Conservation (phyloP, 2,113 vertebrate species). For the Orycteropus afer region DNA sequence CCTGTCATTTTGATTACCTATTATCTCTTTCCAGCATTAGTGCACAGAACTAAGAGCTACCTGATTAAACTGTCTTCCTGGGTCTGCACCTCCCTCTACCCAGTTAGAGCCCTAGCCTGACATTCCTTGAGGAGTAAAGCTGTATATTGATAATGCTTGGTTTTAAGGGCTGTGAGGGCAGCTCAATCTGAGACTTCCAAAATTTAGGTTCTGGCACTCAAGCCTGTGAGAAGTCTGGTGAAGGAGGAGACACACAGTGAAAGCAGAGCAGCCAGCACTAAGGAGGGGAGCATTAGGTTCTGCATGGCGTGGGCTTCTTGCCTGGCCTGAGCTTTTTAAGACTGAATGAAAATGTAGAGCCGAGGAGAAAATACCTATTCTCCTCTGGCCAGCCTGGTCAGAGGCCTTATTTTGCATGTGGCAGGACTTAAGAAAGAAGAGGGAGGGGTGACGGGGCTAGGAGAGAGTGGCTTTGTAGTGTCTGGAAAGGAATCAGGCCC, state of each 20-base stretch:
- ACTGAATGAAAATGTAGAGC: constrained; percentile 53
- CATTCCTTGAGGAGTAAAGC: neutral
- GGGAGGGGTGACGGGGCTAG: constrained; percentile 8
- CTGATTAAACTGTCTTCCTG: neutral
- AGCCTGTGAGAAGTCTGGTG: neutral
- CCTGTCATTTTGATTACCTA: neutral
- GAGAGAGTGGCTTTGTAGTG: constrained; percentile 36
- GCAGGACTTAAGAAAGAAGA: constrained; percentile 69
- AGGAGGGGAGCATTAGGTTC: neutral
- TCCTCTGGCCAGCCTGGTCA: constrained; percentile 41
- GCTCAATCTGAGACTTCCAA: neutral
- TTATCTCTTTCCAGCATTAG: neutral
- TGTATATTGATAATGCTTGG: neutral
- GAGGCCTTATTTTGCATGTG: constrained; percentile 67
- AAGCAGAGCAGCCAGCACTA: neutral
- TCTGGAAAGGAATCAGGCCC: neutral
- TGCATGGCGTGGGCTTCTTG: neutral
- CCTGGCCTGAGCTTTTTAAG: constrained; percentile 20
- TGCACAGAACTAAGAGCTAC: neutral
- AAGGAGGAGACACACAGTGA: neutral
- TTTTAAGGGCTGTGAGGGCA: neutral
- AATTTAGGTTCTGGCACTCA: neutral
- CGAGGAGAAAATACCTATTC: constrained; percentile 69
- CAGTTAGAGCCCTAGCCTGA: neutral
- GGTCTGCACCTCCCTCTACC: neutral